Evolutionary conservation across 2,113 vertebrate genomes (phyloP), one percentile per base, ranked within the genome.

Genomic region (Leucosticte australis): DNA sequence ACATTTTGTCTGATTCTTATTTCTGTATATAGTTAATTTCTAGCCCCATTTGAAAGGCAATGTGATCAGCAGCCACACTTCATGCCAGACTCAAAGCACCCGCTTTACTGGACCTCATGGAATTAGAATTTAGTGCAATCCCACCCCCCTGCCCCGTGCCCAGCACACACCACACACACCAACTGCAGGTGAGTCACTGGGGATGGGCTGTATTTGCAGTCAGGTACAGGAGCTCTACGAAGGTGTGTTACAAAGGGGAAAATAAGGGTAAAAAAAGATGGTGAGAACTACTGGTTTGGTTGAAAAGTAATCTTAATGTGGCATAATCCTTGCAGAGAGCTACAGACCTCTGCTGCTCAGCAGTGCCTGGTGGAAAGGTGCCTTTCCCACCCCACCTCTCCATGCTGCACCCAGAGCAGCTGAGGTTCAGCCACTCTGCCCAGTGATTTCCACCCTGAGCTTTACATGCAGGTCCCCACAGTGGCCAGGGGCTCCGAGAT

Each of bases 61-160:
- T 15, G 12, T 5, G 22, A 87, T 69, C 77, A 93, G 89, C 84
- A 94, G 93, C 91, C 92, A 92, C 87, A 95, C 91, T 83, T 83
- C 87, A 95, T 96, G 97, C 96, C 95, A 93, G 70, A 93, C 33
- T 71, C 81, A 92, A 95, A 97, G 96, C 71, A 16, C 68, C 60
- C 35, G 11, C 77, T 84, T 83, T 41, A 23, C 21, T n/a, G 39
- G 60, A 37, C 85, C 77, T 46, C 19, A 46, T 12, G 41, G 16
- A 81, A 55, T 78, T 84, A 90, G 89, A 44, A 46, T 18, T n/a
- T 13, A 37, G 81, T 82, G 90, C 67, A 63, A 20, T 79, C 62
- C 87, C 74, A 28, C 62, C 95, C 84, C 35, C 7, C 74, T 41
- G 60, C 22, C 35, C 89, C 0, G 67, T 96, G 97, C 92, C 96